Evolutionary conservation across 2,888 invertebrate species (phyloP), one percentile per base, ranked within the genome.

Genomic region (Lithophane socia): DNA sequence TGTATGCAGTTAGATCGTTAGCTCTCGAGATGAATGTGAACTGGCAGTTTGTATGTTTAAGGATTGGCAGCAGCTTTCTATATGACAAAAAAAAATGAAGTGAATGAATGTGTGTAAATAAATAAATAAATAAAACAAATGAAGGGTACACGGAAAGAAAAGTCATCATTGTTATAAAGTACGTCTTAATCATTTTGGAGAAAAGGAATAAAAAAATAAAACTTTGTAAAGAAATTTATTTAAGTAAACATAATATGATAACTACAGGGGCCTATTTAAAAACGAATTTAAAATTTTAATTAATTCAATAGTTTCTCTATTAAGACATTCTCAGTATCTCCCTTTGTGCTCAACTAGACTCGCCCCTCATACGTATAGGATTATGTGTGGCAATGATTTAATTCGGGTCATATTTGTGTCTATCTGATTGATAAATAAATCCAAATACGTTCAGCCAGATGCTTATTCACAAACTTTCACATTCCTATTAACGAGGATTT

Each of bases 1-100:
- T 64, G 54, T 81, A 67, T 86, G 73, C 75, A 86, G 21, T 68
- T 60, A 75, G 42, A 75, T 49, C 42, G 56, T 72, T 29, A 67
- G 37, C 54, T 68, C n/a, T 47, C 44, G 37, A 47, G 83, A 71
- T 81, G 29, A 64, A 64, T 13, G 18, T 83, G 76, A 85, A 65
- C 82, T 61, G 76, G 75, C 81, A 75, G 63, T 58, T 65, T 42
- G 54, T 68, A 10, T 60, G 71, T 49, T 75, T 12, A 71, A 67
- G 54, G 54, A 49, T 67, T 1, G 16, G 21, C 12, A 72, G 47
- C 1, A 64, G 0, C 2, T 3, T 47, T 58, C 21, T 49, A 21
- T 67, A 29, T 1, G 49, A 21, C 21, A 9, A 16, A n/a, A n/a
- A n/a, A n/a, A n/a, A n/a, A n/a, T n/a, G n/a, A n/a, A n/a, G n/a